Base-by-base conservation (phyloP, 2,113 vertebrate genomes). In the Tachysurus vachellii region DNA sequence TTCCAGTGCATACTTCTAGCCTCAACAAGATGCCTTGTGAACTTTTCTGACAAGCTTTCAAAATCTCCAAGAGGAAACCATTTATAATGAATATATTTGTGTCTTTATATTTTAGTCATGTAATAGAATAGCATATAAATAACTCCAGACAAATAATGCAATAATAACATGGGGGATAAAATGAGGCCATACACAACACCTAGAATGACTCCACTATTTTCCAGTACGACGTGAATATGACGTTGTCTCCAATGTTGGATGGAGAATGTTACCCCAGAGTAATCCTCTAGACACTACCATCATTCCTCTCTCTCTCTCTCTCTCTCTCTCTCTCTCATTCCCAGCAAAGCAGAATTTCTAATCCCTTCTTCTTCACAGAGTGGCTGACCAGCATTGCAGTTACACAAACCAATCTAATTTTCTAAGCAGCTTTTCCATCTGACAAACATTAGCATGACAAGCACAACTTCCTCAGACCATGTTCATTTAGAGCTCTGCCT, bases 361-460 rank as follows among this genome's bases (percentile, higher is more conserved):
- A 88, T 91, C 83, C 87, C 47, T 80, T n/a, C 47, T 80, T 83
- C 56, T 80, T n/a, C 47, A 54, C 68, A 80, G 75, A 83, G 50
- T 80, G 47, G 81, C 80, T 64, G 80, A 85, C 31, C 31, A 42
- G 53, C 62, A 73, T 23, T 82, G 68, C 80, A 57, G 71, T 83
- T 62, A 62, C 75, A 86, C 53, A 64, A 81, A 73, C 80, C 76
- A 79, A 80, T 82, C 62, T 85, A 84, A 87, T 80, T 50, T 75
- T 82, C 85, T 53, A 26, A 66, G 17, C 28, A 6, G 19, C 50
- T 14, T 86, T 50, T 44, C 36, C 57, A 3, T 82, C 66, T 44
- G 53, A 59, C 85, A 31, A 66, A 84, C 56, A 28, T 68, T 80
- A 59, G 77, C 19, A 85, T 77, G 86, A 57, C 26, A n/a, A 70